Percentiles rank a stretch among this genome's conserved stretches.
phyloP scores from a whole-genome alignment of 2,113 vertebrate species.

The Pygoscelis antarcticus region DNA sequence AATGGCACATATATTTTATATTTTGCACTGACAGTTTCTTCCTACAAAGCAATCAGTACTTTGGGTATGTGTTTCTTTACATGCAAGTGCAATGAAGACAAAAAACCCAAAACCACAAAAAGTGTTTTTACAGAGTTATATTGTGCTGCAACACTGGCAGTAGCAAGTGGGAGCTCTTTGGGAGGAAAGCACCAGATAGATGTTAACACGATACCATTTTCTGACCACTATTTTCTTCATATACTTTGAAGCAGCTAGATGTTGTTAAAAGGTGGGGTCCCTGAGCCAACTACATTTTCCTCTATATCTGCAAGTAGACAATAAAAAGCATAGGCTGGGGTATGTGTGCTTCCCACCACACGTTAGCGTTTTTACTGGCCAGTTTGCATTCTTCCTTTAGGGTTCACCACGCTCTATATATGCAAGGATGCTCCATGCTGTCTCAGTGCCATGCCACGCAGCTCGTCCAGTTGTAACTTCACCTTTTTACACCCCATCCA shows the following conservation, averaged over 20 bases:
- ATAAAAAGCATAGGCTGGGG: background rate
- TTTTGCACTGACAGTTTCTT: background rate
- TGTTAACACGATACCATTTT: background rate
- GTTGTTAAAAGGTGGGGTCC: background rate
- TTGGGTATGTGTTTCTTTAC: background rate
- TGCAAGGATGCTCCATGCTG: background rate
- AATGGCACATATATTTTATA: background rate
- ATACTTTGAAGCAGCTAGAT: background rate
- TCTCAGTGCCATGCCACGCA: background rate
- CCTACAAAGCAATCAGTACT: background rate
- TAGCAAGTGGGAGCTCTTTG: background rate
- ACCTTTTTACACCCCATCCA: background rate
- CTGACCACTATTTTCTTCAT: background rate
- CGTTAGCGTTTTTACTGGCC: background rate
- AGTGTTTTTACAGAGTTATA: background rate
- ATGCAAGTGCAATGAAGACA: background rate
- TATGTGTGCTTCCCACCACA: background rate
- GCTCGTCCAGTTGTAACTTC: background rate
- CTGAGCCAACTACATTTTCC: background rate
- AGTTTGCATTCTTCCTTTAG: background rate
- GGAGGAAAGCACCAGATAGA: rapidly evolving
- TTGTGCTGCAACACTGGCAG: background rate
- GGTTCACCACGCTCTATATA: background rate
- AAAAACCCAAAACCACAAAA: background rate
- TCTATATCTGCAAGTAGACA: background rate